phyloP scores from a whole-genome alignment of 2,797 vertebrate genomes.

The Darevskia mixta region DNA sequence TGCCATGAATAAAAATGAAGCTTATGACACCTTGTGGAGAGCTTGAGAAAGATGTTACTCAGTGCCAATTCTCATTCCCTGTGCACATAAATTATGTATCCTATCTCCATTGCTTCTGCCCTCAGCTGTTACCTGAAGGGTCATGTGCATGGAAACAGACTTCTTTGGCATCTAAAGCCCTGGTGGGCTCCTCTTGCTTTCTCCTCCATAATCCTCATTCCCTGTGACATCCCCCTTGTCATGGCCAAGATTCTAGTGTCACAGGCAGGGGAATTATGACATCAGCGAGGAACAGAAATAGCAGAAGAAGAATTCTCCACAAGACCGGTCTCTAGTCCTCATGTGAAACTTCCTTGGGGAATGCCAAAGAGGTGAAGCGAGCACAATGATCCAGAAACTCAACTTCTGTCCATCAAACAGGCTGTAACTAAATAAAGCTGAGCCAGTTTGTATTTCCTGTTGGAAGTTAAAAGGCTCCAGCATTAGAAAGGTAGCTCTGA shows the following conservation, averaged over 20 bases:
- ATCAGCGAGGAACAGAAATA: conserved; percentile 35
- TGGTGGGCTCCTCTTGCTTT: conserved; percentile 49
- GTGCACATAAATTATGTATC: conserved; percentile 33
- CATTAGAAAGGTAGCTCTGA: no score
- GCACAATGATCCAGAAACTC: conserved; percentile 2
- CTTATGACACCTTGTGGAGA: conserved; percentile 20
- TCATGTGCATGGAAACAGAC: conserved; percentile 38
- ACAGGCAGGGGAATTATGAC: conserved; percentile 56
- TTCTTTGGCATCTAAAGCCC: conserved; percentile 49
- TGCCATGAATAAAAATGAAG: conserved; percentile 54
- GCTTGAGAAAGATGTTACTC: conserved; percentile 49
- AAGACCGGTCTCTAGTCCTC: conserved; percentile 47
- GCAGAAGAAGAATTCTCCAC: conserved; percentile 39
- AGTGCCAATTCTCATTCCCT: conserved; percentile 28
- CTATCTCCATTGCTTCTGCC: conserved; percentile 31
- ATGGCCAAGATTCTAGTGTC: conserved; percentile 55
- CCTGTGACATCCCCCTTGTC: conserved; percentile 57
- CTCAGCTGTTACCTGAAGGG: conserved; percentile 39
- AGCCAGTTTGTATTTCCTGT: conserved; percentile 30
- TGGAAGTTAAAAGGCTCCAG: neutral
- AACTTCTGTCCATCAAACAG: neutral
- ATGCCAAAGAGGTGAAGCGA: conserved; percentile 31
- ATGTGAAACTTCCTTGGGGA: conserved; percentile 34
- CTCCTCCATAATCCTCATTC: conserved; percentile 62
- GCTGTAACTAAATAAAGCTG: conserved; percentile 3